These are phyloP conservation scores for Tuberolachnus salignus DNA, from an alignment of 2,888 invertebrate genomes.

Conservation along the genomic window DNA sequence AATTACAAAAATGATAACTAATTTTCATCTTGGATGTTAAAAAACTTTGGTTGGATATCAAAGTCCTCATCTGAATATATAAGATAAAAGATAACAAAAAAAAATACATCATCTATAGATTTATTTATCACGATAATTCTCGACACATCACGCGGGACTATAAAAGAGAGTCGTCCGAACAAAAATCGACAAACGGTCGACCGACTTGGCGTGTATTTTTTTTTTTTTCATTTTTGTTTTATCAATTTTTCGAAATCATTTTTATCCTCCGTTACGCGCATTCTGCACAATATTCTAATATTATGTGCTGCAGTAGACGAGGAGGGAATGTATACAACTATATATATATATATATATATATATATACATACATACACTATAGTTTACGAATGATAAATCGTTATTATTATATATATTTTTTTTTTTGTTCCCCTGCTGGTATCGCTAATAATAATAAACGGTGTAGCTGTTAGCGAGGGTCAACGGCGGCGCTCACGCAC, in stretches of 20 bases:
- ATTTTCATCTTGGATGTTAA: no score
- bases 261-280: background rate
- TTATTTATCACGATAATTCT: no score
- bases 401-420: conserved; percentile 30
- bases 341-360: no score
- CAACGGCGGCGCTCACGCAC: conserved; percentile 44
- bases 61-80: no score
- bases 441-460: conserved; percentile 56
- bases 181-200: background rate
- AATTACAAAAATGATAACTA: no score
- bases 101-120: no score
- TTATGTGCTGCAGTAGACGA: no score
- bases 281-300: no score
- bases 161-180: background rate
- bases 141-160: no score
- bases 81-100: no score
- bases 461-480: conserved; percentile 54
- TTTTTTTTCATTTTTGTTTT: background rate
- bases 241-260: background rate
- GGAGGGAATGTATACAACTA: no score
- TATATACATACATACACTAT: conserved; percentile 27
- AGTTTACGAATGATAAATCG: conserved; percentile 53
- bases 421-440: conserved; percentile 11
- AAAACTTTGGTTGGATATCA: no score
- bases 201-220: background rate